These are phyloP conservation scores for Ficedula albicollis DNA, from an alignment of 2,797 vertebrate genomes.

Conservation along the genomic window DNA sequence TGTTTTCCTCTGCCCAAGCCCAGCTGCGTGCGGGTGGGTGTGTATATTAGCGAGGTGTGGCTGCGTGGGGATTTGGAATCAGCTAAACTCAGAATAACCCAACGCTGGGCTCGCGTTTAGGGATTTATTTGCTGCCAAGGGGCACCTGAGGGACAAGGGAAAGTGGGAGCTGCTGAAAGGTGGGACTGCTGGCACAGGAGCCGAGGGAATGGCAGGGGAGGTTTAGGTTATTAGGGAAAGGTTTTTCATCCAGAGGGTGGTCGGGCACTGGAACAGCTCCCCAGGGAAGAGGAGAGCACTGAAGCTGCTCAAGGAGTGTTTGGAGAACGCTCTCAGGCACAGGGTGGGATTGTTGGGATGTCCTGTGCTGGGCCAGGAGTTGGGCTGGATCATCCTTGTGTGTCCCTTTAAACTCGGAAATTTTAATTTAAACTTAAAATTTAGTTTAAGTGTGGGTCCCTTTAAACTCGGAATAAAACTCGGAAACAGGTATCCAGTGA, in stretches of 20 bases:
- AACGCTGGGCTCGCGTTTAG: fast-evolving
- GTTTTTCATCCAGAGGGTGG: background rate
- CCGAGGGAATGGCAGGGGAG: background rate
- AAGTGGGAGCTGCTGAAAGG: background rate
- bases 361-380: background rate
- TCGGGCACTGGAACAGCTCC: background rate
- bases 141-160: background rate
- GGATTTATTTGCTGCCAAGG: background rate
- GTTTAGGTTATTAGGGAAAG: background rate
- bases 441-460: no score
- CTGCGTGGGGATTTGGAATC: background rate
- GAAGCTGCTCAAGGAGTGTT: no score
- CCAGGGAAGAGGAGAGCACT: background rate
- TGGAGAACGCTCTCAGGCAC: background rate
- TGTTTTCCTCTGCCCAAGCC: fast-evolving
- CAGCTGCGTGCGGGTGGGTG: background rate
- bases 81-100: background rate
- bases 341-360: background rate
- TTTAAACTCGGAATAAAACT: background rate
- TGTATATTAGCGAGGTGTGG: background rate
- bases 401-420: background rate
- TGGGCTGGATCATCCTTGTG: background rate
- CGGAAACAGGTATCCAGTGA: background rate
- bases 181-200: background rate
- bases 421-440: no score